These are phyloP conservation scores for Panthera uncia DNA, from an alignment of 2,113 vertebrate genomes.

Conservation along the genomic window DNA sequence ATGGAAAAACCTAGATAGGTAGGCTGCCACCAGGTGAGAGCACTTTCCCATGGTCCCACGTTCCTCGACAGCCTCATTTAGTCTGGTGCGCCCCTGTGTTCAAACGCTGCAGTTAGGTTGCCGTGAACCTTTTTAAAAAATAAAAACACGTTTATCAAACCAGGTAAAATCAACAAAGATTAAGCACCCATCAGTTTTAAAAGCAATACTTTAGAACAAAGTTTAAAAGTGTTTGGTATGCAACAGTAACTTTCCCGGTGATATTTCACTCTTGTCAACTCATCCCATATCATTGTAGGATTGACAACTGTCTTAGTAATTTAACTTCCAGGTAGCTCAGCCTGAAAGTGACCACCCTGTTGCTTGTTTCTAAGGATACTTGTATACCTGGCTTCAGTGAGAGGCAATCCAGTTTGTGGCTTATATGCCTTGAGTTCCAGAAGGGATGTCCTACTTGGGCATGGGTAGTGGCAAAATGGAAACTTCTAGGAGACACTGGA, in stretches of 20 bases:
- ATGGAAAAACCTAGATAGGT: background rate
- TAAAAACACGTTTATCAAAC: background rate
- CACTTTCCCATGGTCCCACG: fast-evolving
- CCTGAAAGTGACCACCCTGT: background rate
- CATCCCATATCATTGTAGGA: background rate
- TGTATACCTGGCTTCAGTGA: background rate
- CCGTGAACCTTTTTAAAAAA: background rate
- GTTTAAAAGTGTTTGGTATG: background rate
- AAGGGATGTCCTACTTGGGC: background rate
- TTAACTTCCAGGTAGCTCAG: background rate
- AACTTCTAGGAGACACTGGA: background rate
- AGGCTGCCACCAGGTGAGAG: background rate
- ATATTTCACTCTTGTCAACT: background rate
- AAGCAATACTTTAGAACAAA: background rate
- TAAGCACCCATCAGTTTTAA: background rate
- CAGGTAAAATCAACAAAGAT: background rate
- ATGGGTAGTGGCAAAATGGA: background rate
- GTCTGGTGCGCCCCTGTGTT: background rate
- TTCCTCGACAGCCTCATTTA: background rate
- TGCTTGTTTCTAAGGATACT: too few species aligned
- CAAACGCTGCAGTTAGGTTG: background rate
- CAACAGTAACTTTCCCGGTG: background rate
- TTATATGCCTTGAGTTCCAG: background rate
- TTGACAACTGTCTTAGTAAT: background rate
- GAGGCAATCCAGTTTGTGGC: background rate